Percentiles rank a stretch among this genome's conserved stretches.
Evolutionary conservation across 2,113 vertebrate species (phyloP).

Genomic region (Neogale vison): DNA sequence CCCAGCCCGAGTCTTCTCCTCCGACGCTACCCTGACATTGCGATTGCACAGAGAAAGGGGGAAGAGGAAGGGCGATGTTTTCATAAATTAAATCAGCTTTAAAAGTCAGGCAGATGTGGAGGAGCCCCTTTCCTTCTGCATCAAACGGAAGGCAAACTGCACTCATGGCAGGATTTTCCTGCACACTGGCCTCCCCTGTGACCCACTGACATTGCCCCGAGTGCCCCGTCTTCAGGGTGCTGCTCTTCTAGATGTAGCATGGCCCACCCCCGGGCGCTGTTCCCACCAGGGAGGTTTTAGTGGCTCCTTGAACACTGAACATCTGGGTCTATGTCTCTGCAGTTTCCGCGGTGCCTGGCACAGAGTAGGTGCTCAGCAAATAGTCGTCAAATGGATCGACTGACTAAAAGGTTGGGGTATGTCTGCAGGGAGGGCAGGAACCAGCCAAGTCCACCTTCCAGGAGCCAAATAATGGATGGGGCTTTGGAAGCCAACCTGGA

Average conservation of each 20-base stretch:
- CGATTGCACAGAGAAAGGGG: neutral
- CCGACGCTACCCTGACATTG: neutral
- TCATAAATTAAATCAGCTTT: conserved; percentile 68
- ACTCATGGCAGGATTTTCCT: neutral
- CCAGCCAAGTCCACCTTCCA: neutral
- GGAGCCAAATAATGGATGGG: neutral
- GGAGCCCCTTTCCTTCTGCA: neutral
- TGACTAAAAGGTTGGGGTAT: neutral
- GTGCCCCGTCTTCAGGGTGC: neutral
- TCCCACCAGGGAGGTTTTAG: neutral
- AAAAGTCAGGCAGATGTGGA: conserved; percentile 35
- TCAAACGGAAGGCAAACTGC: no score
- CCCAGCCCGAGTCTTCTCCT: neutral
- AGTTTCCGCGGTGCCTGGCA: neutral
- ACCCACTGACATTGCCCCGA: fast-evolving
- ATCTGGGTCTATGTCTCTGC: neutral
- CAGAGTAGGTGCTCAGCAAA: neutral
- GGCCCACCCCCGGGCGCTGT: neutral
- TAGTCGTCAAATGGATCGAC: neutral
- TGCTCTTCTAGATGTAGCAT: neutral
- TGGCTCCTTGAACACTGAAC: neutral
- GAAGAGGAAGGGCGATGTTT: neutral
- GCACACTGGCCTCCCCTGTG: neutral
- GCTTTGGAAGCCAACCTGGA: neutral
- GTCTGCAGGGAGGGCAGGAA: neutral